phyloP scores from a whole-genome alignment of 2,888 invertebrate genomes.

The Vanessa cardui region DNA sequence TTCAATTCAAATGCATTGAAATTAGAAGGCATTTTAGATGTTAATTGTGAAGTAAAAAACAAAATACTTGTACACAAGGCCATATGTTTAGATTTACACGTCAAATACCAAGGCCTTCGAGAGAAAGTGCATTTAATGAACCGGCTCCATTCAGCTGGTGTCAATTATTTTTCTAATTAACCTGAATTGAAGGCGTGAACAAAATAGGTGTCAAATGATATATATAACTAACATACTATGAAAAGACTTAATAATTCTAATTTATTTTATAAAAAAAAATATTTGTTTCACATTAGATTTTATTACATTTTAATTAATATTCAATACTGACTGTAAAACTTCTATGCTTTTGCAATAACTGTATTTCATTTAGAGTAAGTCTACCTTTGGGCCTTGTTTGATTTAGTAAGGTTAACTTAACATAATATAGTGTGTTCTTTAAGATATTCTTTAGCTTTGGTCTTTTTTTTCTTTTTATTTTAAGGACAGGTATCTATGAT shows the following conservation, averaged over 20 bases:
- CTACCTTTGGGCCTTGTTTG: too few relatives aligned
- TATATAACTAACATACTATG: conserved; percentile 5
- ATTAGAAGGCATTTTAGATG: background rate
- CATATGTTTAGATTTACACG: background rate
- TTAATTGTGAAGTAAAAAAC: background rate
- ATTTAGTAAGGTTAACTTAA: too few relatives aligned
- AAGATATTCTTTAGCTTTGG: too few relatives aligned
- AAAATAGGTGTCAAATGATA: conserved; percentile 13
- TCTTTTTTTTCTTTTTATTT: too few relatives aligned
- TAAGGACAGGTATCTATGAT: too few relatives aligned
- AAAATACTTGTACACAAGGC: background rate
- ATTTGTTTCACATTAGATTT: background rate
- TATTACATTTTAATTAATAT: too few relatives aligned
- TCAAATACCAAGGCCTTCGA: conserved; percentile 4
- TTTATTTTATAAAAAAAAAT: background rate
- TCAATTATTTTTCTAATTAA: conserved; percentile 25
- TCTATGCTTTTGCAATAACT: too few relatives aligned
- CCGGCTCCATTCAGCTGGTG: conserved; percentile 6
- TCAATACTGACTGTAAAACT: too few relatives aligned
- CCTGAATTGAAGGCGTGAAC: conserved; percentile 21
- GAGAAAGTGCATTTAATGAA: conserved; percentile 6
- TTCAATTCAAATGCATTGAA: too few relatives aligned
- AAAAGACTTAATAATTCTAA: background rate
- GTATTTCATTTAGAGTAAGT: too few relatives aligned
- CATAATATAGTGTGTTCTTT: too few relatives aligned